Percentiles rank a stretch among this genome's conserved stretches.
phyloP scores from a whole-genome alignment of 2,113 vertebrate species.

The Gulo gulo region DNA sequence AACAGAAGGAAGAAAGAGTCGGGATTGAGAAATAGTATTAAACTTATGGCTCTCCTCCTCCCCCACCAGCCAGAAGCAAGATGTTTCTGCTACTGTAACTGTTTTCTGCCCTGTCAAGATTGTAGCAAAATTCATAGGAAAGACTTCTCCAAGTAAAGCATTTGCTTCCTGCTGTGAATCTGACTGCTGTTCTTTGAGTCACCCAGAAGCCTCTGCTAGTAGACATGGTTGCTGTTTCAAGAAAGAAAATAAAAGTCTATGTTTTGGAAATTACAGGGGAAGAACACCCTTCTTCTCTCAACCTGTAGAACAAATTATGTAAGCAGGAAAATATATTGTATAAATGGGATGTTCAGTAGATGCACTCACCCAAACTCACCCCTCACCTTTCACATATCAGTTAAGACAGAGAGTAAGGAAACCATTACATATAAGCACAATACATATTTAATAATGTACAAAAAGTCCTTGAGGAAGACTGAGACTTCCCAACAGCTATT shows the following conservation, averaged over 20 bases:
- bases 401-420: not conserved
- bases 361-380: not conserved
- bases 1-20: not conserved
- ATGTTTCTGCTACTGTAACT: not conserved
- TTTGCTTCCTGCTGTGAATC: not conserved
- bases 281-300: not conserved
- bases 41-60: not conserved
- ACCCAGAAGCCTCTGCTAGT: not conserved
- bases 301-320: not conserved
- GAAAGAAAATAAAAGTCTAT: not conserved
- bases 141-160: not conserved
- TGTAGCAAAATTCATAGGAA: not conserved
- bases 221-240: not conserved
- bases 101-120: not conserved
- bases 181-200: not conserved
- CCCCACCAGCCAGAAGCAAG: not conserved
- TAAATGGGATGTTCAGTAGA: not conserved
- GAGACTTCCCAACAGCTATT: not conserved
- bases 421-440: not conserved
- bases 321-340: not conserved
- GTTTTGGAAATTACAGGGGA: not conserved
- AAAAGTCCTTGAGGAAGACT: not conserved
- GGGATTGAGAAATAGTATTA: not conserved
- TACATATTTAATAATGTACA: not conserved
- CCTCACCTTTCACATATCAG: not conserved